Percentiles rank a stretch among this genome's conserved stretches.
These are phyloP conservation scores for Dermochelys coriacea DNA, from an alignment of 2,797 vertebrate genomes.

Conservation along the genomic window DNA sequence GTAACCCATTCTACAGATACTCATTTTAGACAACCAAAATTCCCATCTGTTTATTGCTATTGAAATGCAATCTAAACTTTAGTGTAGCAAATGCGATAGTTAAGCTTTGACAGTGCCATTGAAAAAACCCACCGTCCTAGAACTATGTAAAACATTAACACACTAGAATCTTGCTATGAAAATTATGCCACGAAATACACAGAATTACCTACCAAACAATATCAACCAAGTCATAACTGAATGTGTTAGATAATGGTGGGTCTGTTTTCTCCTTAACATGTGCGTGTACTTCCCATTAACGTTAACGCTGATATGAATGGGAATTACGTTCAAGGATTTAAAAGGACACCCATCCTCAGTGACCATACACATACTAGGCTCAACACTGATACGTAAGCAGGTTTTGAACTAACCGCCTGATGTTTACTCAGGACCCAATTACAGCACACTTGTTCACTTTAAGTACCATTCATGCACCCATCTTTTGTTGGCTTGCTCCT, in stretches of 20 bases:
- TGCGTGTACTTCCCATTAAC: not conserved
- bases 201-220: not conserved
- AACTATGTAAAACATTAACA: not conserved
- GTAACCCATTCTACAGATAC: not conserved
- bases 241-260: not conserved
- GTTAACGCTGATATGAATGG: not conserved
- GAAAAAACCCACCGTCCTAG: not conserved
- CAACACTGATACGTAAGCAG: not conserved
- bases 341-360: not conserved
- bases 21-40: conserved; percentile 12
- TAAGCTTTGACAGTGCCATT: not conserved
- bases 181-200: not conserved
- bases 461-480: not conserved
- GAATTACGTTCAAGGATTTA: not conserved
- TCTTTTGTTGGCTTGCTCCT: not conserved
- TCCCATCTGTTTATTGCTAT: conserved; percentile 6
- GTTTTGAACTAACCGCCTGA: not conserved
- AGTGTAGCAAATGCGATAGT: not conserved
- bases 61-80: conserved; percentile 11
- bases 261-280: not conserved
- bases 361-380: not conserved
- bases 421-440: not conserved
- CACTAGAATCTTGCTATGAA: not conserved
- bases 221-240: not conserved
- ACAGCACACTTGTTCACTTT: not conserved